These are phyloP conservation scores for Numenius phaeopus DNA, from an alignment of 2,797 vertebrate species.

Conservation along the genomic window DNA sequence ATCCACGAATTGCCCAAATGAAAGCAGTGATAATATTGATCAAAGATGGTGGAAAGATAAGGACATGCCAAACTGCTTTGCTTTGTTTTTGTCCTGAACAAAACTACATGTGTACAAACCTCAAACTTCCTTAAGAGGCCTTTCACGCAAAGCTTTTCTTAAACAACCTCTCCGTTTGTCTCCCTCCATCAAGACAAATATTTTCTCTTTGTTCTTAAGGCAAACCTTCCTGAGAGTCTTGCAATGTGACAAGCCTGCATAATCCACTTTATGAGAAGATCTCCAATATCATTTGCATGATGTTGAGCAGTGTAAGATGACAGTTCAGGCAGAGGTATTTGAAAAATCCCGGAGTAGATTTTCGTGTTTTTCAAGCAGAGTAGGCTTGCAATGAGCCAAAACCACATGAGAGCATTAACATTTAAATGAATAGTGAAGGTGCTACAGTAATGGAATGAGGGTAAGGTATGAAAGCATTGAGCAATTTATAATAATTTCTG, in stretches of 20 bases:
- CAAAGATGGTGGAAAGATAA: background rate
- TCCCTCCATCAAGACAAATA: background rate
- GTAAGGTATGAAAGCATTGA: background rate
- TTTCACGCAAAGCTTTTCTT: background rate
- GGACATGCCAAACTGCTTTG: background rate
- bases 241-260: background rate
- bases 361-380: background rate
- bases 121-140: background rate
- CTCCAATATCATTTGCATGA: background rate
- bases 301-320: background rate
- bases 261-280: background rate
- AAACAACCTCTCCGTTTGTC: background rate
- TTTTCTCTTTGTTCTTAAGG: background rate
- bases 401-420: background rate
- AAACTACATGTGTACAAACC: background rate
- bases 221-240: background rate
- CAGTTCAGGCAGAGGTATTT: background rate
- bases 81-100: background rate
- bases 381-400: background rate
- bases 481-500: background rate
- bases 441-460: background rate
- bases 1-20: background rate
- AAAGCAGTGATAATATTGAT: background rate
- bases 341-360: background rate
- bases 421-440: background rate